Percentiles rank a stretch among this genome's conserved stretches.
Evolutionary conservation across 2,113 vertebrate species (phyloP).

Genomic region (Potamarius usumacintae): DNA sequence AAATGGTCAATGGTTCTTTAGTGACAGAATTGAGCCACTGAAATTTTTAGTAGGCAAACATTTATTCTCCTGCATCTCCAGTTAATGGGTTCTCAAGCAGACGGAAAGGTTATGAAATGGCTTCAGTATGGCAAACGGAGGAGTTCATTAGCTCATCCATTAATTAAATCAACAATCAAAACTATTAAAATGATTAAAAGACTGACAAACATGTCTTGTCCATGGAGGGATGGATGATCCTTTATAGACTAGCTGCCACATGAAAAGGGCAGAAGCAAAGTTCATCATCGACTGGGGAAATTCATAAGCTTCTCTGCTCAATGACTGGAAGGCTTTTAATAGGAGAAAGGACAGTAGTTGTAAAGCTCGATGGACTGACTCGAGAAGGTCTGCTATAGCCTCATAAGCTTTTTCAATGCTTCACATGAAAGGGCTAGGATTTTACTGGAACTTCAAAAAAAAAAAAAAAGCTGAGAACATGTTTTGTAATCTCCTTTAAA

Average conservation of each 20-base stretch:
- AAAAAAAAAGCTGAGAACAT: constrained; percentile 32
- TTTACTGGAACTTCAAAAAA: constrained; percentile 13
- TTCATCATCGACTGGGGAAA: constrained; percentile 2
- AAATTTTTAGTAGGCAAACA: neutral
- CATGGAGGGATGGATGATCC: constrained; percentile 58
- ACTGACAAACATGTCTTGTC: constrained; percentile 62
- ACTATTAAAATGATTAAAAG: constrained; percentile 64
- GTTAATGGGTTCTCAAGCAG: constrained; percentile 32
- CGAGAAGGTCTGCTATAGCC: constrained; percentile 26
- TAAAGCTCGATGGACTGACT: constrained; percentile 40
- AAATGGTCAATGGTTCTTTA: neutral
- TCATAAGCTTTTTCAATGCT: constrained; percentile 12
- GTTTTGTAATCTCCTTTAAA: neutral
- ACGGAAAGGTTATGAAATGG: constrained; percentile 35
- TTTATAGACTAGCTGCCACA: constrained; percentile 51
- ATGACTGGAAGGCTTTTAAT: neutral
- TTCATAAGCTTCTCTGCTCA: constrained; percentile 7
- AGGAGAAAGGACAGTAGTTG: constrained; percentile 25
- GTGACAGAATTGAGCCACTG: neutral
- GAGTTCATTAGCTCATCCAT: constrained; percentile 59
- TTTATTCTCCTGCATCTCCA: constrained; percentile 41
- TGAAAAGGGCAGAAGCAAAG: constrained; percentile 27
- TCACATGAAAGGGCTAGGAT: constrained; percentile 18
- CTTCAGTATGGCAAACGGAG: constrained; percentile 41
- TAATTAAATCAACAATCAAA: constrained; percentile 71